These are phyloP conservation scores for Kuschelorhynchus macadamiae DNA, from an alignment of 2,888 invertebrate genomes.

Conservation along the genomic window DNA sequence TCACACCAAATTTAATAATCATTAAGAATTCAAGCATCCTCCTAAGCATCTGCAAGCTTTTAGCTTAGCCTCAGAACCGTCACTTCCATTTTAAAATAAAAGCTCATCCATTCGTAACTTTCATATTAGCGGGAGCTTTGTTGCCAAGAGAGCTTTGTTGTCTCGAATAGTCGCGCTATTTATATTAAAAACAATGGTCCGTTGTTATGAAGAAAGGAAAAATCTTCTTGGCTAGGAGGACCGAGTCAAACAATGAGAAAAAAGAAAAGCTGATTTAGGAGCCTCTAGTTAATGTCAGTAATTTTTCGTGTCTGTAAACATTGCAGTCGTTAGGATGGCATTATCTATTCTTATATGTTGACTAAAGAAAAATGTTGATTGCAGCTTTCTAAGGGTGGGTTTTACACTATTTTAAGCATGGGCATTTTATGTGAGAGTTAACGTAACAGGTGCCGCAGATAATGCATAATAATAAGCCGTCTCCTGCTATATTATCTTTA, in stretches of 20 bases:
- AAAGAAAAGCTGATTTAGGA: not conserved
- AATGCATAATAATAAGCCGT: constrained; percentile 6
- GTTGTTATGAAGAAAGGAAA: constrained; percentile 20
- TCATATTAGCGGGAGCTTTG: constrained; percentile 18
- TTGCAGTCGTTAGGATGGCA: too few relatives aligned
- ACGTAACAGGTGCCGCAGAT: constrained; percentile 31
- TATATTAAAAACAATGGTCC: constrained; percentile 30
- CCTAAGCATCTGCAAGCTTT: constrained; percentile 19
- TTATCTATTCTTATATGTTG: too few relatives aligned
- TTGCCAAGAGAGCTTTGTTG: constrained; percentile 27
- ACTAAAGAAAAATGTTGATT: too few relatives aligned
- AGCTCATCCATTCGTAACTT: constrained; percentile 31
- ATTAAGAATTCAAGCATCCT: too few relatives aligned
- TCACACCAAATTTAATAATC: too few relatives aligned
- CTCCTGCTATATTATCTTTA: constrained; percentile 8
- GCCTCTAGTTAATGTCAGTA: too few relatives aligned
- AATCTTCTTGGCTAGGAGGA: constrained; percentile 14
- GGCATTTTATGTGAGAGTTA: constrained; percentile 29
- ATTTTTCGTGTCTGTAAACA: too few relatives aligned
- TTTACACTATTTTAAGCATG: constrained; percentile 20
- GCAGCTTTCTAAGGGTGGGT: too few relatives aligned
- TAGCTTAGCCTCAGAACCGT: constrained; percentile 20
- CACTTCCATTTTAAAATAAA: constrained; percentile 26
- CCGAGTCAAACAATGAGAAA: constrained; percentile 3
- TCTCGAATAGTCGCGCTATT: constrained; percentile 18